phyloP scores from a whole-genome alignment of 2,797 vertebrate genomes.

The Poliocrania exsul region DNA sequence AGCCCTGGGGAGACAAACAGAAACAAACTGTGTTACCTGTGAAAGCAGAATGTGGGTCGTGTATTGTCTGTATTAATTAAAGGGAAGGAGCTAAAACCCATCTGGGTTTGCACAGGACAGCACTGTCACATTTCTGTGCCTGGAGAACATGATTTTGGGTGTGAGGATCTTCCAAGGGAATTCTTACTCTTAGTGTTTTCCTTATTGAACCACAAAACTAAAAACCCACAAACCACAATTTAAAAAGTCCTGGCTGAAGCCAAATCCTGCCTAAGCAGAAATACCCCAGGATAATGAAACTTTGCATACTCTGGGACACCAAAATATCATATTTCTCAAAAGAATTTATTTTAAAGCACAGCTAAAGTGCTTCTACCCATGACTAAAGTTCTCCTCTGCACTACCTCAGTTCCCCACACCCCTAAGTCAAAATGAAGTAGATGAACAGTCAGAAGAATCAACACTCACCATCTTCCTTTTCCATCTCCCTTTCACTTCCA shows the following conservation, averaged over 20 bases:
- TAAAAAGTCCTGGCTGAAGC: background rate
- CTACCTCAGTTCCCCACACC: background rate
- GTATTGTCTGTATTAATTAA: too few relatives aligned
- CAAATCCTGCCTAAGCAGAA: background rate
- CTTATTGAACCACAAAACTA: background rate
- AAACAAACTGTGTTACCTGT: background rate
- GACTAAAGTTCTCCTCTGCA: background rate
- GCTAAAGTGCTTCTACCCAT: background rate
- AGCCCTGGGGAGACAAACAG: constrained; percentile 29
- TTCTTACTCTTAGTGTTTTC: background rate
- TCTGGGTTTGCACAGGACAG: background rate
- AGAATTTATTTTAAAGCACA: background rate
- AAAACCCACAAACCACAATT: background rate
- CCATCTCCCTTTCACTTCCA: background rate
- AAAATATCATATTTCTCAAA: background rate
- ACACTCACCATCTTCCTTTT: background rate
- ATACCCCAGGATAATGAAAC: background rate
- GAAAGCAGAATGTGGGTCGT: background rate
- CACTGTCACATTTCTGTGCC: background rate
- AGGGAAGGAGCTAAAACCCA: background rate
- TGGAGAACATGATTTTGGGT: background rate
- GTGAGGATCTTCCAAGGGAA: background rate
- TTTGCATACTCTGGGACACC: background rate
- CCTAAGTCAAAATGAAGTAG: background rate
- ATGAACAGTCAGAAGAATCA: background rate